Evolutionary conservation across 2,888 invertebrate genomes (phyloP).

Genomic region (Apocheima hispidaria): DNA sequence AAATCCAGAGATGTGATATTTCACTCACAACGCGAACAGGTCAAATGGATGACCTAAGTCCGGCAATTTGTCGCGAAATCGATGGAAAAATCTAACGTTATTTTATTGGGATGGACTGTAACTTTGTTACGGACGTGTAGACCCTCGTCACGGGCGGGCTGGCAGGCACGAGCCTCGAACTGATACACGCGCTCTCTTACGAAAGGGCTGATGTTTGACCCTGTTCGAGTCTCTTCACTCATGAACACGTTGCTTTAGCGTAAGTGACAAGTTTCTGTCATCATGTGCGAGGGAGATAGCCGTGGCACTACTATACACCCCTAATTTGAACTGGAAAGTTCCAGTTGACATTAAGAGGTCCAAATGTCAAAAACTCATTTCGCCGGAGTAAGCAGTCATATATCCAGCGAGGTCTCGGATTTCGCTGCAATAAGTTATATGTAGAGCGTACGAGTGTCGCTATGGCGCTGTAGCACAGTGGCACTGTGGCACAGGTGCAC

Average conservation of each 20-base stretch:
- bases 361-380: conserved; percentile 15
- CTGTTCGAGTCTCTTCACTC: not conserved
- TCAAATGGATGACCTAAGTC: conserved; percentile 28
- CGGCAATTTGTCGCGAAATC: conserved; percentile 34
- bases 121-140: conserved; percentile 36
- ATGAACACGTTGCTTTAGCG: not conserved
- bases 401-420: conserved; percentile 6
- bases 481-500: conserved; percentile 23
- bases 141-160: conserved; percentile 39
- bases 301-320: too few species aligned
- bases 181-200: conserved; percentile 20
- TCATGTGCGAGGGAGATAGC: too few species aligned
- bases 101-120: conserved; percentile 38
- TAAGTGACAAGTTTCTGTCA: not conserved
- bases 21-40: conserved; percentile 25
- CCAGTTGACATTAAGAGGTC: too few species aligned
- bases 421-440: conserved; percentile 16
- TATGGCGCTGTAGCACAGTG: too few species aligned
- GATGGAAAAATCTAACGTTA: conserved; percentile 40
- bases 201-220: conserved; percentile 9
- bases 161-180: conserved; percentile 16
- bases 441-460: conserved; percentile 8
- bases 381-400: conserved; percentile 4
- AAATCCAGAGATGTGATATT: conserved; percentile 16
- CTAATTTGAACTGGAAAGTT: too few species aligned